Base-by-base conservation (phyloP, 2,888 invertebrate species). In the Tetragonisca angustula region DNA sequence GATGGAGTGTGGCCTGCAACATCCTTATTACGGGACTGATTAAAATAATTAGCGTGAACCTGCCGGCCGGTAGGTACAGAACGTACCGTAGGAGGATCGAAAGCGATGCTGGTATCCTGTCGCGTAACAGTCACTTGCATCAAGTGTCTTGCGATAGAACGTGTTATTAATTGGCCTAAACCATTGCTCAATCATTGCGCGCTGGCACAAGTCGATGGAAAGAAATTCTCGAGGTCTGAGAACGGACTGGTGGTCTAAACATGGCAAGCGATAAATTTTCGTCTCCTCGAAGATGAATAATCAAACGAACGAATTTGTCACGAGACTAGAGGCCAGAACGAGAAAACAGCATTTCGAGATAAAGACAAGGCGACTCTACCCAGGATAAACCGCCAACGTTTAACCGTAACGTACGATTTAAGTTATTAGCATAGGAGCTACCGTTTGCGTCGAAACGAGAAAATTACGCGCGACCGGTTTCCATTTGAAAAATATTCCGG, bases 11-110 rank as follows among this genome's bases (percentile, higher is more conserved):
- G 75, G 74, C 68, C 79, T 64, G 85, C 78, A 86, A 88, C 86
- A 86, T 91, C 87, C 90, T 90, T 86, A 89, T 91, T 91, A 88
- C 84, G 68, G 75, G 67, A 84, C 82, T 87, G 89, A 89, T 90
- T 89, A 91, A 90, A 88, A 88, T 90, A 90, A 91, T 91, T 88
- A 81, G 70, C 79, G 43, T 49, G 71, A 69, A 78, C 43, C 59
- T 65, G 62, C 21, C 32, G 49, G 9, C 64, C 49, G 59, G 73
- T 6, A 50, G 17, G 24, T 4, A 52, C 36, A 24, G 17, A 56
- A 50, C 27, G 69, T 52, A 17, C 27, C n/a, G n/a, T n/a, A 24
- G 17, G 11, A 19, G 21, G 15, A 19, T 36, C 1, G 27, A 72
- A 2, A 43, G 17, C 17, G 5, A 36, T 11, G 21, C 32, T 21